Percentiles rank a stretch among this genome's conserved stretches.
Conservation (phyloP, 2,113 vertebrate species). For the Lagopus leucura region DNA sequence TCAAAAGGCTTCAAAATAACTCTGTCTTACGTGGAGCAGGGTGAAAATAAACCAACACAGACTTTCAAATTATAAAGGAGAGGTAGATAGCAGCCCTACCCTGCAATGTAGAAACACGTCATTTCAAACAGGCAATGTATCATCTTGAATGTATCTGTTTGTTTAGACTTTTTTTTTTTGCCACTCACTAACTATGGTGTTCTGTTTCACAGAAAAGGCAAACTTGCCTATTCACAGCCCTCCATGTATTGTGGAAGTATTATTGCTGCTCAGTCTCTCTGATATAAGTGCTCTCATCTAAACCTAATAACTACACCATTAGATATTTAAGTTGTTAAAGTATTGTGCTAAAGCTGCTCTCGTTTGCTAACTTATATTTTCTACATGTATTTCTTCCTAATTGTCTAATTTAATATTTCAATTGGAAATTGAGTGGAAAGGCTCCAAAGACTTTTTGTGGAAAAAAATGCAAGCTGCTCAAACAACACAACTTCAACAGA, state of each 20-base stretch:
- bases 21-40: not conserved
- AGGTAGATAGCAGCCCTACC: conserved; percentile 13
- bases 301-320: not conserved
- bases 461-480: not conserved
- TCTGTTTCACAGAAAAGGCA: conserved; percentile 52
- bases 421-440: not conserved
- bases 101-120: conserved; percentile 5
- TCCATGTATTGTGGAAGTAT: conserved; percentile 13
- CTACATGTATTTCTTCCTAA: not conserved
- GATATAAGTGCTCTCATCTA: not conserved
- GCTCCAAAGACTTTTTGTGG: not conserved
- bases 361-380: not conserved
- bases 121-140: conserved; percentile 2
- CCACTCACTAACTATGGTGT: conserved; percentile 31
- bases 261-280: conserved; percentile 7
- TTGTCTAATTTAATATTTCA: not conserved
- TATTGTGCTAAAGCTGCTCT: not conserved
- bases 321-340: not conserved
- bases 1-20: conserved; percentile 5
- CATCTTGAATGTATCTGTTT: conserved; percentile 46
- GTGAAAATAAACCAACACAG: not conserved
- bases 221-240: conserved; percentile 1
- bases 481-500: not conserved
- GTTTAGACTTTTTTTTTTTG: conserved; percentile 39
- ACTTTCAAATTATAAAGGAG: conserved; percentile 48